phyloP scores from a whole-genome alignment of 2,113 vertebrate species.

The Rallus limicola region DNA sequence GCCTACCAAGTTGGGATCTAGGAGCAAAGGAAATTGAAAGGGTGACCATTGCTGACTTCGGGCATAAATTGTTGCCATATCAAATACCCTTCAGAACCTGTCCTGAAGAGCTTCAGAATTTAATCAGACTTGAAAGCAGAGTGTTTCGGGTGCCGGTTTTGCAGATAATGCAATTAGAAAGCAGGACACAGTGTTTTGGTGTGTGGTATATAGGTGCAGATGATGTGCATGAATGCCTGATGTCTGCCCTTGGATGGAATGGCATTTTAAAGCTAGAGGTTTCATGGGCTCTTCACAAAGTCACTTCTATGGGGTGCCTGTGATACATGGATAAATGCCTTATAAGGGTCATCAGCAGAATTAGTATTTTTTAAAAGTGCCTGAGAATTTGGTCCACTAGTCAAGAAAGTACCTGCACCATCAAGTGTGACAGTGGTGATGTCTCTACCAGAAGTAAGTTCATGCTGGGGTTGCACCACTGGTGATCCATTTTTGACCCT shows the following conservation, averaged over 20 bases:
- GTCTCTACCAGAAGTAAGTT: background rate
- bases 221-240: background rate
- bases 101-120: background rate
- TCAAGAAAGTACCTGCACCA: background rate
- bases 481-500: background rate
- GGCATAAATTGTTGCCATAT: background rate
- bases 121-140: background rate
- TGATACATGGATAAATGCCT: background rate
- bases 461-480: background rate
- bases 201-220: background rate
- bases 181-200: background rate
- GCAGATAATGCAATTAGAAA: background rate
- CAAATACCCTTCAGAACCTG: background rate
- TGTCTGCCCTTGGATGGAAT: background rate
- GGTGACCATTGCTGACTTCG: background rate
- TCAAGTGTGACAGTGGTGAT: background rate
- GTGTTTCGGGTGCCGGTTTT: background rate
- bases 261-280: background rate
- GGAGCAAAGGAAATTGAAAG: background rate
- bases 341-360: background rate
- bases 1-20: rapidly evolving
- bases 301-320: background rate
- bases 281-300: background rate
- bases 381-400: background rate
- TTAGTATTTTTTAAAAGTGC: background rate